Conservation (phyloP, 2,113 vertebrate genomes). For the Lophotis ruficrista region DNA sequence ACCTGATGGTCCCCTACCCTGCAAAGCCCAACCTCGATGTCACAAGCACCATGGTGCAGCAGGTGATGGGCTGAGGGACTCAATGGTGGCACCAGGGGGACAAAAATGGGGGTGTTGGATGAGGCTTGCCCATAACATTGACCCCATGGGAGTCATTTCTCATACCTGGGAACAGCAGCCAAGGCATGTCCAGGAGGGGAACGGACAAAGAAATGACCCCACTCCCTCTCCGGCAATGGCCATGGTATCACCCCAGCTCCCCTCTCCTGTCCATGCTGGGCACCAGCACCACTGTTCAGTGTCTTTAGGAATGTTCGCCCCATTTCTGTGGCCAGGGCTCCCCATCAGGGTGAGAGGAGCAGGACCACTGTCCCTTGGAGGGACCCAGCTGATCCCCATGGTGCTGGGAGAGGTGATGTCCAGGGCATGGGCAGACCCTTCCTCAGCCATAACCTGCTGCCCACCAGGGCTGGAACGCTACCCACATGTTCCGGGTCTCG, state of each 20-base stretch:
- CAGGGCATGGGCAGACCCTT: background rate
- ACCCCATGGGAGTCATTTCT: background rate
- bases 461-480: conserved; percentile 87
- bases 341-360: background rate
- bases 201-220: background rate
- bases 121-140: background rate
- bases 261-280: background rate
- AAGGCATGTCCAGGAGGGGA: background rate
- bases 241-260: background rate
- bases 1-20: conserved; percentile 90
- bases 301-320: background rate
- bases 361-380: background rate
- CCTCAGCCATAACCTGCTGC: background rate
- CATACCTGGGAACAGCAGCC: background rate
- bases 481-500: conserved; percentile 86
- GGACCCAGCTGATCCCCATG: fast-evolving
- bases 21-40: conserved; percentile 90
- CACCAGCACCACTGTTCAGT: background rate
- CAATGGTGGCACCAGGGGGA: background rate
- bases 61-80: conserved; percentile 73
- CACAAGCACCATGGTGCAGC: conserved; percentile 80
- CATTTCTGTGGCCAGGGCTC: background rate
- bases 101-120: background rate
- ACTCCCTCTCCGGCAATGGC: background rate
- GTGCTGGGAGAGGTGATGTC: background rate